A percentile compares a stretch with the other conserved stretches of the same genome.
These are phyloP conservation scores for Nesogale talazaci DNA, from an alignment of 2,113 vertebrate species.

Conservation along the genomic window DNA sequence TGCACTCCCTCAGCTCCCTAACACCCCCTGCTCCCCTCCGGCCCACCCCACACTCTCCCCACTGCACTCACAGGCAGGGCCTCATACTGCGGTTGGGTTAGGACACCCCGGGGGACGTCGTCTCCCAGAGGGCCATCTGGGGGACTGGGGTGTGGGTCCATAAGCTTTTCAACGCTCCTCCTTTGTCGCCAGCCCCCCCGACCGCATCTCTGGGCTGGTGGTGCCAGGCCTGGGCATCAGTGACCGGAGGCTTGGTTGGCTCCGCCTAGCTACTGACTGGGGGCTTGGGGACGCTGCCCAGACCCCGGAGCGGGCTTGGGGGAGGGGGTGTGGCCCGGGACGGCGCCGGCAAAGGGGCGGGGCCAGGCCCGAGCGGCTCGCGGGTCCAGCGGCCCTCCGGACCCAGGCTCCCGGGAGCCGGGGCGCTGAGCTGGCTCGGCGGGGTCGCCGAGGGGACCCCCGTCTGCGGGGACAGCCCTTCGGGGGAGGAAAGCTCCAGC, in stretches of 20 bases:
- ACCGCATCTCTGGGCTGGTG: neutral
- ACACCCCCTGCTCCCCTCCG: neutral
- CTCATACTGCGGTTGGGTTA: neutral
- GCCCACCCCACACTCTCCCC: neutral
- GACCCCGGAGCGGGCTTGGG: neutral
- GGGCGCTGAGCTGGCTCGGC: too few relatives aligned
- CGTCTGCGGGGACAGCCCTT: slow-evolving; percentile 12
- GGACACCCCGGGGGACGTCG: neutral
- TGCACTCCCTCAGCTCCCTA: neutral
- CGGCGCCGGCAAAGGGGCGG: neutral
- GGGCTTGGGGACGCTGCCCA: neutral
- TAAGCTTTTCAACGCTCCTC: neutral
- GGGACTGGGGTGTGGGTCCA: neutral
- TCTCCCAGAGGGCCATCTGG: neutral
- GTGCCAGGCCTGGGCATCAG: neutral
- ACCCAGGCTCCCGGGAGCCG: accelerated
- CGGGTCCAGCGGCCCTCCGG: neutral
- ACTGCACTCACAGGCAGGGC: neutral
- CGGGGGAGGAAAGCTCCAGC: slow-evolving; percentile 78
- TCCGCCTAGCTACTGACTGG: neutral
- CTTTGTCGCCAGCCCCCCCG: neutral
- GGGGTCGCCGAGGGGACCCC: neutral
- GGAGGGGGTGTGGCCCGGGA: neutral
- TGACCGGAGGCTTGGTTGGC: neutral
- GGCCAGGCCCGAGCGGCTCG: accelerated